phyloP scores from a whole-genome alignment of 1,140 invertebrate species.

The Galleria mellonella region DNA sequence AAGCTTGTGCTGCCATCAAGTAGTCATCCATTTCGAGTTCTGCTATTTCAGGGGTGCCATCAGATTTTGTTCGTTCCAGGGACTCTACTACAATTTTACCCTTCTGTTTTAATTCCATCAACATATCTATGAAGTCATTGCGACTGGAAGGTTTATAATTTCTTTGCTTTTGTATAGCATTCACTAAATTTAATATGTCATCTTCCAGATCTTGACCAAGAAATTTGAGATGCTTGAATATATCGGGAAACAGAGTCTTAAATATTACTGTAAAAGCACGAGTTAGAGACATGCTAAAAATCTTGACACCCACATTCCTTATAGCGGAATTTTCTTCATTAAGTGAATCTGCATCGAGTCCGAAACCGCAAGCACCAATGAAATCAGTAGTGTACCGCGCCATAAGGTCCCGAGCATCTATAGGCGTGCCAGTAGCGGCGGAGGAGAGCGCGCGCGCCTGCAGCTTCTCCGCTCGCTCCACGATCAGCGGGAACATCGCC shows the following conservation, averaged over 20 bases:
- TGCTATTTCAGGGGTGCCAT: slow-evolving; percentile 2
- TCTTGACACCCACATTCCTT: slow-evolving; percentile 9
- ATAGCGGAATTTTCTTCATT: slow-evolving; percentile 12
- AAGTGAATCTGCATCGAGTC: slow-evolving; percentile 20
- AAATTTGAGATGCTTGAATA: slow-evolving; percentile 3
- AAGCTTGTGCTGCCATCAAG: slow-evolving; percentile 13
- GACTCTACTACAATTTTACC: slow-evolving; percentile 10
- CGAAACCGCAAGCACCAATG: slow-evolving; percentile 28
- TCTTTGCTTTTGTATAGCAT: slow-evolving; percentile 7
- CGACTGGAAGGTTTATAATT: slow-evolving; percentile 10
- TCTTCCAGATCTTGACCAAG: background rate
- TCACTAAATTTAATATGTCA: slow-evolving; percentile 3
- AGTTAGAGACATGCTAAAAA: slow-evolving; percentile 1
- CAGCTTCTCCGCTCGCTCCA: slow-evolving; percentile 56
- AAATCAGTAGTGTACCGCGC: slow-evolving; percentile 34
- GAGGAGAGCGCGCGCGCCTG: slow-evolving; percentile 17
- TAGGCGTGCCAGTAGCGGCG: slow-evolving; percentile 3
- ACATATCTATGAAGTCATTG: slow-evolving; percentile 15
- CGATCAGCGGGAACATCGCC: slow-evolving; percentile 68
- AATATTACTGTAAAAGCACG: background rate
- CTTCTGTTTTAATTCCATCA: slow-evolving; percentile 11
- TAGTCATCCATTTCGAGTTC: slow-evolving; percentile 4
- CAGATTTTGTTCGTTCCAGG: slow-evolving; percentile 6
- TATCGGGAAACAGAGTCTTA: slow-evolving; percentile 6
- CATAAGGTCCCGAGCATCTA: slow-evolving; percentile 28